Evolutionary conservation across 2,797 vertebrate species (phyloP).

Genomic region (Vultur gryphus): DNA sequence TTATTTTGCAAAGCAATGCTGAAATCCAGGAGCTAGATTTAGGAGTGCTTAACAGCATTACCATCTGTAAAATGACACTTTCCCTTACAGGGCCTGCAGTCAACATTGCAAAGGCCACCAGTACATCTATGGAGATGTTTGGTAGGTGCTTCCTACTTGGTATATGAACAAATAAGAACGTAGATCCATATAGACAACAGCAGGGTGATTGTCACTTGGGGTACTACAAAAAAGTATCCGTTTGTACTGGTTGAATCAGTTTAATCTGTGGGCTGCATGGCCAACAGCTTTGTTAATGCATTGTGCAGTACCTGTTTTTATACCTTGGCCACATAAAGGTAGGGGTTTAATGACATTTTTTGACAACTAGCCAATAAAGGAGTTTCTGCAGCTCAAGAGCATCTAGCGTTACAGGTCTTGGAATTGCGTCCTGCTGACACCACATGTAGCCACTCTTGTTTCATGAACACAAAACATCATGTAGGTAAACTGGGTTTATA

Average conservation of each 20-base stretch:
- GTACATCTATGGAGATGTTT: not conserved
- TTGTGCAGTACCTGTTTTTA: not conserved
- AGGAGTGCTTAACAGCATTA: not conserved
- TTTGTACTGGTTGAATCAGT: too few relatives aligned
- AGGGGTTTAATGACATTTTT: not conserved
- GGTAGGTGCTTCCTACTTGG: not conserved
- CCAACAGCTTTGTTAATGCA: not conserved
- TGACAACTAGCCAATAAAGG: not conserved
- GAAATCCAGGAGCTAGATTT: not conserved
- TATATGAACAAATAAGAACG: fast-evolving
- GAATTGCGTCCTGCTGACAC: not conserved
- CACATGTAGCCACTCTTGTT: not conserved
- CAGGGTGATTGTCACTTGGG: not conserved
- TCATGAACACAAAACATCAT: not conserved
- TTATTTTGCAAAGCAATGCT: not conserved
- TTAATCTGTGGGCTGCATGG: not conserved
- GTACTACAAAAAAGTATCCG: not conserved
- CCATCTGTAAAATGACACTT: not conserved
- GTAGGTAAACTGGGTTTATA: not conserved
- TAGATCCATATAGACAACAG: not conserved
- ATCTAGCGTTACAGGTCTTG: too few relatives aligned
- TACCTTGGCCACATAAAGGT: not conserved
- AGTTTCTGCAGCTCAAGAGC: not conserved
- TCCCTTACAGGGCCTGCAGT: not conserved
- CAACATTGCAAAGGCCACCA: not conserved